Evolutionary conservation across 1,140 invertebrate species (phyloP).

Genomic region (Drosophila ogumai): DNA sequence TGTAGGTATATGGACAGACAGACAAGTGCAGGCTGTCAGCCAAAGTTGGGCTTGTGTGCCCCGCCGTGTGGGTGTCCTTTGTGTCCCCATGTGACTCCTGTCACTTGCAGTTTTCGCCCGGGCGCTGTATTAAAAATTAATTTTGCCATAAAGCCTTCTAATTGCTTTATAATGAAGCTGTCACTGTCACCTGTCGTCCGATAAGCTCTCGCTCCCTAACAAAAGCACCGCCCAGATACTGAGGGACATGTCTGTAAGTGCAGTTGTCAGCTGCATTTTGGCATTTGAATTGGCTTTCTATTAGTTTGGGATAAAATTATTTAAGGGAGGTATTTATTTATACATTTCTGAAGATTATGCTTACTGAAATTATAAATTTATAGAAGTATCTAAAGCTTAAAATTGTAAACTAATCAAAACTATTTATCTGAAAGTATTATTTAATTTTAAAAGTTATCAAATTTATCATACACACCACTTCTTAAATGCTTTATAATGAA

Average conservation of each 20-base stretch:
- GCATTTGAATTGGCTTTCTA: slow-evolving; percentile 1
- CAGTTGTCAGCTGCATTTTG: slow-evolving; percentile 31
- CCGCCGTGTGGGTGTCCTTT: slow-evolving; percentile 46
- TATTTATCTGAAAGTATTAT: too few species aligned
- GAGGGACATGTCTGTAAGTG: slow-evolving; percentile 1
- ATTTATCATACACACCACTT: slow-evolving; percentile 37
- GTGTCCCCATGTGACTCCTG: slow-evolving; percentile 65
- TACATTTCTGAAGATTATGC: too few species aligned
- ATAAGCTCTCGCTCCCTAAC: slow-evolving; percentile 63
- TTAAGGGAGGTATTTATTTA: neutral
- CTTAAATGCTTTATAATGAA: slow-evolving; percentile 77
- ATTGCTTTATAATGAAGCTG: slow-evolving; percentile 83
- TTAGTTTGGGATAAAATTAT: neutral
- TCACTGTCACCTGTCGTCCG: slow-evolving; percentile 78
- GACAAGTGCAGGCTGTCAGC: slow-evolving; percentile 49
- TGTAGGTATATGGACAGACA: slow-evolving; percentile 11
- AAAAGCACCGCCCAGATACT: slow-evolving; percentile 26
- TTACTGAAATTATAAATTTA: neutral
- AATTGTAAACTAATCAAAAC: too few species aligned
- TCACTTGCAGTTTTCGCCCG: slow-evolving; percentile 72
- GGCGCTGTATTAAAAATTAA: slow-evolving; percentile 75
- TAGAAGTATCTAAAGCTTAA: too few species aligned
- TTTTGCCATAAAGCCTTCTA: slow-evolving; percentile 60
- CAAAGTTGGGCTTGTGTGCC: slow-evolving; percentile 24
- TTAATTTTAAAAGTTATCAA: slow-evolving; percentile 29